Percentiles rank a stretch among this genome's conserved stretches.
These are phyloP conservation scores for Sphecodes monilicornis DNA, from an alignment of 2,888 invertebrate genomes.

Conservation along the genomic window DNA sequence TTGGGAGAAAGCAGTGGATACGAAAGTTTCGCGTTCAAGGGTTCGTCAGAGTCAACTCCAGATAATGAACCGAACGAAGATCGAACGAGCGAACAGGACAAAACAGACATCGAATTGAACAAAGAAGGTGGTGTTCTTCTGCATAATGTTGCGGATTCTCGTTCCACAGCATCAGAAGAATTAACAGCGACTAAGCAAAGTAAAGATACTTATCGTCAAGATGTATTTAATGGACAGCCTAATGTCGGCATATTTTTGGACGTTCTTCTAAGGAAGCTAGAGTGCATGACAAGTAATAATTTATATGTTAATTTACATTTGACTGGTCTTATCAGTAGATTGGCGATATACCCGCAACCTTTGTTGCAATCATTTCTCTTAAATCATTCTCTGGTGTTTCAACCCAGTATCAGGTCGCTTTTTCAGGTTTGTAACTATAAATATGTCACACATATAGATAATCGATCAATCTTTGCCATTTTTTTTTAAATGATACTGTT, in stretches of 20 bases:
- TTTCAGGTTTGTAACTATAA: conserved; percentile 89
- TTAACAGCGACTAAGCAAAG: conserved; percentile 52
- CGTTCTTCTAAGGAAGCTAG: conserved; percentile 92
- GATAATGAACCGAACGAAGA: conserved; percentile 81
- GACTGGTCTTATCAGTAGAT: conserved; percentile 93
- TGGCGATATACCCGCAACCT: conserved; percentile 96
- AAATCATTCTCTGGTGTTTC: conserved; percentile 93
- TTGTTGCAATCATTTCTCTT: conserved; percentile 94
- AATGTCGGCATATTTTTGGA: conserved; percentile 88
- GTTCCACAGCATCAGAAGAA: conserved; percentile 33
- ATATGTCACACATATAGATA: neutral
- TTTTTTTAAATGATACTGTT: conserved; percentile 66
- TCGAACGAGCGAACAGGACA: conserved; percentile 73
- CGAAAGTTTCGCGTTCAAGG: conserved; percentile 87
- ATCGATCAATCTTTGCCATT: neutral
- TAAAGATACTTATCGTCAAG: conserved; percentile 65
- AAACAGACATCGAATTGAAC: conserved; percentile 56
- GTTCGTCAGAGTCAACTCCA: conserved; percentile 84
- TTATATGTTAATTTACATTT: conserved; percentile 94
- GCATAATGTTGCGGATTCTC: conserved; percentile 47
- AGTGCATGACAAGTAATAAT: conserved; percentile 93
- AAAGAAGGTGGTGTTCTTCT: conserved; percentile 64
- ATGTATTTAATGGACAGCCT: conserved; percentile 81
- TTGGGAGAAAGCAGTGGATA: conserved; percentile 92
- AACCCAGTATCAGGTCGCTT: conserved; percentile 95